phyloP scores from a whole-genome alignment of 2,113 vertebrate species.

The Cyprinodon brontotheroides region DNA sequence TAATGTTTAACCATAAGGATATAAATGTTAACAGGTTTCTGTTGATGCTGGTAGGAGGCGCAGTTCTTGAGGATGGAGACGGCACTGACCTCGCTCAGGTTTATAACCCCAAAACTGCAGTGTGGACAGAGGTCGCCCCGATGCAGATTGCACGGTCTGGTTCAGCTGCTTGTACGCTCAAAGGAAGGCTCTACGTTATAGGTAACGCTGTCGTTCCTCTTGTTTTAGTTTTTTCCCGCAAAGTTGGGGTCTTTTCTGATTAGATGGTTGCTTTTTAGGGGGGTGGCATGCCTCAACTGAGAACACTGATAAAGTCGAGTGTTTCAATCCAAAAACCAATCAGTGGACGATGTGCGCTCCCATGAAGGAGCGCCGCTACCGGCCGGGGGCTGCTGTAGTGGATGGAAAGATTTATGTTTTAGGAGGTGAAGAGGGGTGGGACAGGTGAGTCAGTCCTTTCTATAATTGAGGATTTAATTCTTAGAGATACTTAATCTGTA shows the following conservation, averaged over 20 bases:
- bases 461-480: too few species aligned
- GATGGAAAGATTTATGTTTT: constrained; percentile 83
- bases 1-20: background rate
- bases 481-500: too few species aligned
- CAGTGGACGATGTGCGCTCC: constrained; percentile 84
- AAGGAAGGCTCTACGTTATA: constrained; percentile 83
- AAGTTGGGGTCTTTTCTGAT: background rate
- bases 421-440: constrained; percentile 84
- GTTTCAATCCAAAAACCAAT: constrained; percentile 81
- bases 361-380: constrained; percentile 84
- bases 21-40: background rate
- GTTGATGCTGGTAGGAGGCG: constrained; percentile 71
- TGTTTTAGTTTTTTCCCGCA: background rate
- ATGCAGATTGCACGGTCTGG: constrained; percentile 86
- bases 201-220: constrained; percentile 53
- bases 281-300: constrained; percentile 84
- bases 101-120: constrained; percentile 78
- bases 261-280: constrained; percentile 48
- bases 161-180: constrained; percentile 81
- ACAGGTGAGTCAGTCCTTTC: constrained; percentile 64
- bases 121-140: constrained; percentile 79
- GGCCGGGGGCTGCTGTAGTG: constrained; percentile 81
- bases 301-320: constrained; percentile 85
- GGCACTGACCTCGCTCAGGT: constrained; percentile 82
- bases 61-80: constrained; percentile 82